Conservation (phyloP, 2,797 vertebrate species). For the Acanthurus lineatus region DNA sequence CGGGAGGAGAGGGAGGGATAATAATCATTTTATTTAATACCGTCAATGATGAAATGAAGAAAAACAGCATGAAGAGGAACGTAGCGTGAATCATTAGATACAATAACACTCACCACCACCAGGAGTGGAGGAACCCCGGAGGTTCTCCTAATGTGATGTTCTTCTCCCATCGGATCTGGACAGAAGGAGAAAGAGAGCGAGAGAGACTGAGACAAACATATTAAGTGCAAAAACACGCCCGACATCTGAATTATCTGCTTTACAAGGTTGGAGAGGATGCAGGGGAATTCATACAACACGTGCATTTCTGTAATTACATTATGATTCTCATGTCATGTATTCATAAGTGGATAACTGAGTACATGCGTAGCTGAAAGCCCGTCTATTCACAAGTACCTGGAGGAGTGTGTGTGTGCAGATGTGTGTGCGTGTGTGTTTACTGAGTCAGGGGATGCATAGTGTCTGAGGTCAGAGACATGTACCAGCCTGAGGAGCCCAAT, state of each 20-base stretch:
- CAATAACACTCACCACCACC: slow-evolving; percentile 96
- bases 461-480: slow-evolving; percentile 62
- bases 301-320: slow-evolving; percentile 70
- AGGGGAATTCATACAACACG: slow-evolving; percentile 62
- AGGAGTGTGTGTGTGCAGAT: slow-evolving; percentile 7
- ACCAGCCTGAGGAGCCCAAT: slow-evolving; percentile 54
- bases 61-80: slow-evolving; percentile 32
- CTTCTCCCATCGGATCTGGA: slow-evolving; percentile 99
- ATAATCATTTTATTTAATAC: slow-evolving; percentile 37
- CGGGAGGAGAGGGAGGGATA: slow-evolving; percentile 7
- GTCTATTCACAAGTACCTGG: slow-evolving; percentile 37
- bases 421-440: slow-evolving; percentile 28
- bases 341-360: slow-evolving; percentile 73
- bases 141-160: slow-evolving; percentile 99
- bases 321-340: slow-evolving; percentile 49
- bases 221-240: slow-evolving; percentile 52
- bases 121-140: slow-evolving; percentile 98
- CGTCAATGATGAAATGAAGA: slow-evolving; percentile 31
- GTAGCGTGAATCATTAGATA: slow-evolving; percentile 26
- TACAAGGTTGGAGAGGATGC: slow-evolving; percentile 55
- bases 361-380: slow-evolving; percentile 47
- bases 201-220: slow-evolving; percentile 22
- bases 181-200: slow-evolving; percentile 30
- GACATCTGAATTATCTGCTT: slow-evolving; percentile 66
- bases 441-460: slow-evolving; percentile 34